A percentile compares a stretch with the other conserved stretches of the same genome.
These are phyloP conservation scores for Manis javanica DNA, from an alignment of 2,797 vertebrate genomes.

Conservation along the genomic window DNA sequence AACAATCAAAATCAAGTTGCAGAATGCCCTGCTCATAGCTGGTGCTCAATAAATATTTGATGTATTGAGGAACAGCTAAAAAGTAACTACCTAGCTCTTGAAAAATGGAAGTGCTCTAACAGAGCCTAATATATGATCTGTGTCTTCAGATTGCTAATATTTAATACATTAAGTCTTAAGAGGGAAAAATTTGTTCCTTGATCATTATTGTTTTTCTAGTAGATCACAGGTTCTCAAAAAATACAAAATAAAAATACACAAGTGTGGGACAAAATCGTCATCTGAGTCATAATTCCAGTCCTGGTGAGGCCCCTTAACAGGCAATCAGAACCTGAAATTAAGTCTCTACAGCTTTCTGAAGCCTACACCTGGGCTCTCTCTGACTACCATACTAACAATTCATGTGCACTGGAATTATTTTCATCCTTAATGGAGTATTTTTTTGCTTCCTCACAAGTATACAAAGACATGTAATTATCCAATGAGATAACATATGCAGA, in stretches of 20 bases:
- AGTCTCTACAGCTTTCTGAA: background rate
- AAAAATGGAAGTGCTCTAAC: background rate
- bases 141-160: background rate
- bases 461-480: background rate
- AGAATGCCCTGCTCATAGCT: background rate
- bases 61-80: background rate
- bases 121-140: background rate
- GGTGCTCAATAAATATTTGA: background rate
- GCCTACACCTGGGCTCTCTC: background rate
- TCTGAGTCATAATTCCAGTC: background rate
- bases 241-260: background rate
- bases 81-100: background rate
- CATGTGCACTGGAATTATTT: background rate
- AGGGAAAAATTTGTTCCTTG: background rate
- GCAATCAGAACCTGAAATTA: background rate
- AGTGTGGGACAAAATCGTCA: background rate
- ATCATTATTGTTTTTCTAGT: background rate
- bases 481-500: background rate
- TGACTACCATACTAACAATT: background rate
- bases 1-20: background rate
- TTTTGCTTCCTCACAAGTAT: background rate
- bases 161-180: background rate
- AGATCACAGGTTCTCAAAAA: background rate
- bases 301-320: rapidly evolving
- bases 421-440: background rate